Evolutionary conservation across 2,888 invertebrate species (phyloP).

Genomic region (Cataglyphis rosenhaueri): DNA sequence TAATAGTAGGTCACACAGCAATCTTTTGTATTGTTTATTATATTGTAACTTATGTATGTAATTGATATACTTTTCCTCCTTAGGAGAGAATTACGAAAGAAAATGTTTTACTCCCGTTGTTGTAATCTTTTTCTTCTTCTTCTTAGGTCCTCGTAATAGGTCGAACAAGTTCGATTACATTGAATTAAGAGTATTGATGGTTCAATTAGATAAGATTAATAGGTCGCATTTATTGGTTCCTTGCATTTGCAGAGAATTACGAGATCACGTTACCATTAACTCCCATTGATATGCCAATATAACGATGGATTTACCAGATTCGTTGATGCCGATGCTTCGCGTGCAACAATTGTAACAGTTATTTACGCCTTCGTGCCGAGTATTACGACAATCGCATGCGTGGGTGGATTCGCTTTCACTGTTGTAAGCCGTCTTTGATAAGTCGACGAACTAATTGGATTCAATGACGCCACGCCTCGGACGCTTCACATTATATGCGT

Average conservation of each 20-base stretch:
- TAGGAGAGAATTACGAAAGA: conserved; percentile 1
- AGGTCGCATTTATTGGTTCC: neutral
- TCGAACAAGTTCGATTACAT: conserved; percentile 11
- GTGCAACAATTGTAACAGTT: conserved; percentile 5
- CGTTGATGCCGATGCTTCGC: conserved; percentile 13
- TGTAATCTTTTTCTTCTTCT: neutral
- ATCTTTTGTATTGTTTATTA: conserved; percentile 4
- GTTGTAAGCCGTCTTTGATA: conserved; percentile 11
- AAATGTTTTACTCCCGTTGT: neutral
- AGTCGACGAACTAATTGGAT: conserved; percentile 15
- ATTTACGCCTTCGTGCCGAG: neutral
- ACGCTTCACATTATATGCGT: conserved; percentile 14
- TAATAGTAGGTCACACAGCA: neutral
- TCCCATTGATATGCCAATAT: conserved; percentile 1
- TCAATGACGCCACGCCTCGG: conserved; percentile 36
- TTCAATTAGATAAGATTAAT: neutral
- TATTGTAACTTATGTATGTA: conserved; percentile 8
- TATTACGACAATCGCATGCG: conserved; percentile 1
- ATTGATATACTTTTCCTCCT: conserved; percentile 8
- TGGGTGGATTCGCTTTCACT: conserved; percentile 41
- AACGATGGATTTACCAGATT: neutral
- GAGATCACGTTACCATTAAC: neutral
- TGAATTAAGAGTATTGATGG: neutral
- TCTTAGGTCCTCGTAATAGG: neutral
- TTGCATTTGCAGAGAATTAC: neutral